Evolutionary conservation across 2,888 invertebrate genomes (phyloP), one percentile per base, ranked within the genome.

Genomic region (Diloba caeruleocephala): DNA sequence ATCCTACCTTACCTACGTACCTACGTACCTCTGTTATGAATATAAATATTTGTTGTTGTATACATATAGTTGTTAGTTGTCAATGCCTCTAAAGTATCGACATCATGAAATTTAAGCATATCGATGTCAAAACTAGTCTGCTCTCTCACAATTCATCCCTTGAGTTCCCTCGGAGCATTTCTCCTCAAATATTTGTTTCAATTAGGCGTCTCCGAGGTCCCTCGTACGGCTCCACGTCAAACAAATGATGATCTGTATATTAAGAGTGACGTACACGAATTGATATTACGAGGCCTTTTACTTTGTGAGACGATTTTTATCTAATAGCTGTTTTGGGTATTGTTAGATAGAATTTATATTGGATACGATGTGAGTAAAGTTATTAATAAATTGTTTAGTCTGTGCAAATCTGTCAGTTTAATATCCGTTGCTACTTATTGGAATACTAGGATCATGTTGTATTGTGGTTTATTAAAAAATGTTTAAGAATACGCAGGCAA

Each of bases 111-210:
- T 29, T 9, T 23, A 42, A 46, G n/a, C 25, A 36, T 52, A 65
- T 62, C 68, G 59, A 58, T 13, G 38, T 55, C 32, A 36, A 53
- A 58, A 44, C 48, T 59, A 45, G 36, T 43, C 17, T 21, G 8
- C 31, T 46, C 56, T 51, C 53, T 36, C 64, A 38, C 51, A 31
- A 15, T 54, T 44, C 48, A 54, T 57, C 57, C 60, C 49, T 52
- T 44, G 42, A 41, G 37, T 50, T 59, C 72, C 72, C 72, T 72
- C 70, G 48, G 65, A 77, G 70, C 72, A 79, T 79, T 86, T 78
- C 82, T 81, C 73, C 57, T 76, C 87, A 89, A 90, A 92, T 92
- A 90, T 92, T 92, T 89, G 91, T 90, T 90, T 89, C 91, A 91
- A 92, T 92, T 90, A 92, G 87, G 75, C 79, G 72, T 76, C 79